phyloP scores from a whole-genome alignment of 2,797 vertebrate genomes.

The Hapalemur alaotrensis region DNA sequence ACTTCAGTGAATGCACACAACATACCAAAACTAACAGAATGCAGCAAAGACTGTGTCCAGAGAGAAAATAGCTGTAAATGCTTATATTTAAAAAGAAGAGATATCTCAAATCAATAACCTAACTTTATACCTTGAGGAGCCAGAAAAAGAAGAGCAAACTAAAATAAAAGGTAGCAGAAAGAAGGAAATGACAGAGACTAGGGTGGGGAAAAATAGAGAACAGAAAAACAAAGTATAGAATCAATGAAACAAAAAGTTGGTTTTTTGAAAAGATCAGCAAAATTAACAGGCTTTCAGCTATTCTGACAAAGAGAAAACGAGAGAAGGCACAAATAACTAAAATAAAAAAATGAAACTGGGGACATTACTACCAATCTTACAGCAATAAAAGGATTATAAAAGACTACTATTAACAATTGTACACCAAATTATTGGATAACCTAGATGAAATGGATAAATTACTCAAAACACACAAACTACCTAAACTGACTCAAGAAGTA shows the following conservation, averaged over 20 bases:
- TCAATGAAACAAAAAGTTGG: background rate
- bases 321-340: background rate
- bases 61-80: conserved; percentile 13
- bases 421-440: background rate
- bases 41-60: background rate
- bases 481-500: background rate
- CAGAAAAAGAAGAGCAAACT: background rate
- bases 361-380: background rate
- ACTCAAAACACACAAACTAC: background rate
- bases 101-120: background rate
- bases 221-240: background rate
- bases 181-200: background rate
- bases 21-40: background rate
- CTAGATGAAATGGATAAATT: background rate
- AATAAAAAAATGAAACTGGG: background rate
- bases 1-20: background rate
- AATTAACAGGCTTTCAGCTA: background rate
- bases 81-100: background rate
- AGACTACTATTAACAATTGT: background rate
- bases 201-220: background rate
- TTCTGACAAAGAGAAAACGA: background rate
- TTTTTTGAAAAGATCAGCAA: background rate
- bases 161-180: conserved; percentile 12
- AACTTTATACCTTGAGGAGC: background rate
- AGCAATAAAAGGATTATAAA: background rate